Evolutionary conservation across 2,113 vertebrate species (phyloP).

Genomic region (Lampris incognitus): DNA sequence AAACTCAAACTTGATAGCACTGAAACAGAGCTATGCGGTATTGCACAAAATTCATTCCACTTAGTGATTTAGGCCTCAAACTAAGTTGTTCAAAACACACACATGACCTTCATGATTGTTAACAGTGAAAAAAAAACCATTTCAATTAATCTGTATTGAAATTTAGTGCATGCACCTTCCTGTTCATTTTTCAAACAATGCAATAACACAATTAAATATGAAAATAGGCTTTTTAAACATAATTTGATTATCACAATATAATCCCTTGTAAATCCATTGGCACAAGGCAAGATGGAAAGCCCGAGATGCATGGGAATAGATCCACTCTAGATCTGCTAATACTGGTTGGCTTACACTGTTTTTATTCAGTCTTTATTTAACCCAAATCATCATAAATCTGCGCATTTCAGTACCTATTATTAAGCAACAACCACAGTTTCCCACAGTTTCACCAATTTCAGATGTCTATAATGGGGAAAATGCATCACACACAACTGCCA

Average conservation of each 20-base stretch:
- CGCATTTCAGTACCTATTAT: background rate
- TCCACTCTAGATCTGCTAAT: conserved; percentile 14
- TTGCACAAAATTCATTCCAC: conserved; percentile 71
- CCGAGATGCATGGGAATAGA: conserved; percentile 30
- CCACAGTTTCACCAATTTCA: conserved; percentile 27
- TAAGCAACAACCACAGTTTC: conserved; percentile 6
- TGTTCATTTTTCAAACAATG: conserved; percentile 8
- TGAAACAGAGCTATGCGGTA: conserved; percentile 29
- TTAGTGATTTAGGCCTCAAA: conserved; percentile 40
- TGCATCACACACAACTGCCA: conserved; percentile 52
- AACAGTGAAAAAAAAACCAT: conserved; percentile 17
- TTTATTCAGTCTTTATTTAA: conserved; percentile 10
- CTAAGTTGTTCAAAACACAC: conserved; percentile 24
- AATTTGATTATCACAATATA: conserved; percentile 38
- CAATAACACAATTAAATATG: conserved; percentile 42
- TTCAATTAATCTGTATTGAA: conserved; percentile 37
- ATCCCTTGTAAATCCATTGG: conserved; percentile 63
- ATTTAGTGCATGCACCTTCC: conserved; percentile 2
- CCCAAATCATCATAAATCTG: background rate
- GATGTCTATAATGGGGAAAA: conserved; percentile 17
- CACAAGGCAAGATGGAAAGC: conserved; percentile 51
- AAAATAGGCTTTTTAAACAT: conserved; percentile 24
- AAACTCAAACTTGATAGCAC: conserved; percentile 23
- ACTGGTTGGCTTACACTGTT: conserved; percentile 21
- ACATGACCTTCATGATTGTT: conserved; percentile 24